Evolutionary conservation across 2,888 invertebrate genomes (phyloP).

Genomic region (Stenotaenia linearis): DNA sequence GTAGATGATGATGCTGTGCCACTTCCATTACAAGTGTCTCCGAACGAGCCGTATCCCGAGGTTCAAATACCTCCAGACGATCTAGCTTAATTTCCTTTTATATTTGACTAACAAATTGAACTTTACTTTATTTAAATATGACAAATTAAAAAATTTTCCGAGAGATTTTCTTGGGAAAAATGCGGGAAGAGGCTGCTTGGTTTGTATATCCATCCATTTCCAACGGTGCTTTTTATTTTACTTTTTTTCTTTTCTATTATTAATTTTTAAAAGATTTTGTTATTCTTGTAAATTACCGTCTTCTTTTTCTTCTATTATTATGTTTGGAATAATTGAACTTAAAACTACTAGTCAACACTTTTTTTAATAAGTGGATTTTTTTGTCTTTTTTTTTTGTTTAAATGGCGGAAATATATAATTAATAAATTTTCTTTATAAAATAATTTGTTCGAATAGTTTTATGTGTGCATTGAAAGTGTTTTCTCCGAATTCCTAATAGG

Average conservation of each 20-base stretch:
- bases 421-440: neutral
- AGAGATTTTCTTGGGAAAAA: neutral
- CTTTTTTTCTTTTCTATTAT: no score
- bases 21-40: slow-evolving; percentile 32
- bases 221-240: neutral
- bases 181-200: neutral
- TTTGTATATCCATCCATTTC: neutral
- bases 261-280: slow-evolving; percentile 1
- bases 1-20: slow-evolving; percentile 37
- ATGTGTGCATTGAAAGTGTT: no score
- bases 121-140: neutral
- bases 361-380: neutral
- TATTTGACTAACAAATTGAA: neutral
- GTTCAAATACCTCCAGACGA: slow-evolving; percentile 35
- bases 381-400: neutral
- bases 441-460: no score
- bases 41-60: slow-evolving; percentile 36
- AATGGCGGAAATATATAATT: neutral
- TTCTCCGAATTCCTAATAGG: no score
- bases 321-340: slow-evolving; percentile 4
- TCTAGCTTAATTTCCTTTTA: neutral
- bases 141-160: no score
- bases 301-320: neutral
- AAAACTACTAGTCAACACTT: neutral
- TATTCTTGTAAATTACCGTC: neutral